Evolutionary conservation across 1,140 invertebrate genomes (phyloP).

Genomic region (Tribolium madens): DNA sequence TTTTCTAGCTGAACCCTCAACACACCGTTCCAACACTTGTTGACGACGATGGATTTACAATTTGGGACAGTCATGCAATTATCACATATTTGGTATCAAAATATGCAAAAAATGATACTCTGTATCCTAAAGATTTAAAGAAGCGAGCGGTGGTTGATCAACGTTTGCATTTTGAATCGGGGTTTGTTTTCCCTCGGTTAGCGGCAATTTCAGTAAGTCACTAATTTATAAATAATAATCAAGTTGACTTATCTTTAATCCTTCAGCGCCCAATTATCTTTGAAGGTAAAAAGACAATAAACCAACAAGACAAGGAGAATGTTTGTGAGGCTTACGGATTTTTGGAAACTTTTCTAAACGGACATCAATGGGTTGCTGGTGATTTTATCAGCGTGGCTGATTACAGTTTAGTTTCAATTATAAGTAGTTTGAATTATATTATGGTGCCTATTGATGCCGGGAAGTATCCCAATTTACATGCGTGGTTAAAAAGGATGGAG

Average conservation of each 20-base stretch:
- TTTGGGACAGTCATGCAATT: constrained; percentile 67
- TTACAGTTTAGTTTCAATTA: constrained; percentile 57
- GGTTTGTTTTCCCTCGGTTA: not conserved
- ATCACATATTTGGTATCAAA: constrained; percentile 70
- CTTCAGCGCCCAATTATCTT: not conserved
- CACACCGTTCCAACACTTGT: constrained; percentile 77
- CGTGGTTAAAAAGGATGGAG: constrained; percentile 62
- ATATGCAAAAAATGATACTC: constrained; percentile 68
- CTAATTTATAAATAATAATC: not conserved
- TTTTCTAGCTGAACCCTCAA: constrained; percentile 72
- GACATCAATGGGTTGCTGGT: constrained; percentile 60
- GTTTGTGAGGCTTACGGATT: constrained; percentile 22
- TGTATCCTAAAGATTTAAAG: constrained; percentile 72
- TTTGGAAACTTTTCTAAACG: constrained; percentile 60
- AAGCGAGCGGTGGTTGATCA: constrained; percentile 69
- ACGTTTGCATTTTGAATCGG: constrained; percentile 67
- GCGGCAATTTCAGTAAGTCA: not conserved
- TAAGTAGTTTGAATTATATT: constrained; percentile 61
- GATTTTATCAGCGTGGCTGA: constrained; percentile 68
- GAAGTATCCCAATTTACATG: constrained; percentile 54
- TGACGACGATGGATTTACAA: constrained; percentile 70
- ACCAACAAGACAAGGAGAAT: not conserved
- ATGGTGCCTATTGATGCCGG: not conserved
- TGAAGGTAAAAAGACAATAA: not conserved
- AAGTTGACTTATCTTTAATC: not conserved